A percentile compares a stretch with the other conserved stretches of the same genome.
phyloP scores from a whole-genome alignment of 2,888 invertebrate species.

The Athalia rosae region DNA sequence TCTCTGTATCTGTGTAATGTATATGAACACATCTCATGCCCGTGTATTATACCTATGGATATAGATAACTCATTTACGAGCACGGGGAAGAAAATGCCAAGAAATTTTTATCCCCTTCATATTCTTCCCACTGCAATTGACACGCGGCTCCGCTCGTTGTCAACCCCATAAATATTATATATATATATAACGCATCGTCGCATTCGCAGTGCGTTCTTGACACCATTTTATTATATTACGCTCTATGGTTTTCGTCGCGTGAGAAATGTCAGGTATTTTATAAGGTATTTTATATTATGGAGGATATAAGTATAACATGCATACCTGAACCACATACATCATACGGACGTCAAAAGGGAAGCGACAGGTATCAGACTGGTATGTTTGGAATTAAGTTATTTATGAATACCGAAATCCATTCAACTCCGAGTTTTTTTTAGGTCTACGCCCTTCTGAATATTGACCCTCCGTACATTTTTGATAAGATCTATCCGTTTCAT shows the following conservation, averaged over 20 bases:
- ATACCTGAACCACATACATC: too few species aligned
- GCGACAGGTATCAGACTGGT: conserved; percentile 2
- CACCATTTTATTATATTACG: conserved; percentile 35
- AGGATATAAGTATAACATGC: neutral
- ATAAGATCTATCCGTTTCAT: too few species aligned
- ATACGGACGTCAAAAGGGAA: neutral
- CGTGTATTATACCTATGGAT: too few species aligned
- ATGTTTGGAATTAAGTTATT: neutral
- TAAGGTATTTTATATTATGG: conserved; percentile 18
- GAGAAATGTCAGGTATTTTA: conserved; percentile 7
- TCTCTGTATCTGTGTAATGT: too few species aligned
- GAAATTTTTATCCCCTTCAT: neutral
- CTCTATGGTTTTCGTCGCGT: conserved; percentile 9
- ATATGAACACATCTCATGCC: too few species aligned
- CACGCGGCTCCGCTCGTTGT: neutral
- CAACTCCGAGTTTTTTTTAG: too few species aligned
- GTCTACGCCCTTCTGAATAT: too few species aligned
- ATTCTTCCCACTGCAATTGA: neutral
- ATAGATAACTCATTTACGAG: too few species aligned
- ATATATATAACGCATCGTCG: conserved; percentile 11
- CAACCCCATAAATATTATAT: too few species aligned
- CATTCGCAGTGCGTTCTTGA: conserved; percentile 37
- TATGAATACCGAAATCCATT: neutral
- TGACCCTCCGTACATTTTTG: too few species aligned
- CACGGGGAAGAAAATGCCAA: conserved; percentile 3